Percentiles rank a stretch among this genome's conserved stretches.
phyloP scores from a whole-genome alignment of 2,797 vertebrate genomes.

The Brachymystax lenok region DNA sequence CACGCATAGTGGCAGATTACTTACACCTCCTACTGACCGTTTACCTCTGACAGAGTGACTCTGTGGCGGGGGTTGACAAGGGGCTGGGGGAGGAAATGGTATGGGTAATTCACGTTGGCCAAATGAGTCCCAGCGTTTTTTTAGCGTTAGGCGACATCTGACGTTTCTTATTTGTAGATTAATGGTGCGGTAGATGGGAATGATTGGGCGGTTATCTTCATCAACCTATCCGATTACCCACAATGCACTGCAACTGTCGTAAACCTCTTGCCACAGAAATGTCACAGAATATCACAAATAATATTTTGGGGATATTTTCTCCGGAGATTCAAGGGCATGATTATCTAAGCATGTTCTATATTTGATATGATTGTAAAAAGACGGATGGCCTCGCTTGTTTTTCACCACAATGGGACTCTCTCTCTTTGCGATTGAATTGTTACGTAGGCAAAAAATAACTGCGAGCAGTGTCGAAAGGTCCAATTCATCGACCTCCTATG shows the following conservation, averaged over 20 bases:
- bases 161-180: not conserved
- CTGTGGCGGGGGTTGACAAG: conserved; percentile 72
- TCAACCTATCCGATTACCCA: not conserved
- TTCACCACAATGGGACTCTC: too few species aligned
- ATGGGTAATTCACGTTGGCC: not conserved
- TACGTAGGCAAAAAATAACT: not conserved
- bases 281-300: not conserved
- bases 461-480: not conserved
- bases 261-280: not conserved
- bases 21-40: conserved; percentile 56
- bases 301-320: not conserved
- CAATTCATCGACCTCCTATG: not conserved
- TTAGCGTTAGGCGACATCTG: not conserved
- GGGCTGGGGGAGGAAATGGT: conserved; percentile 19
- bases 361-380: not conserved
- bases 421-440: not conserved
- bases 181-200: not conserved
- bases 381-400: too few species aligned
- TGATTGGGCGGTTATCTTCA: not conserved
- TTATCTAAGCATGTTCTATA: not conserved
- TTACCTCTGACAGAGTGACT: conserved; percentile 62
- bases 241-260: not conserved
- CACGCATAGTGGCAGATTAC: conserved; percentile 52
- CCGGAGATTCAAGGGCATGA: not conserved
- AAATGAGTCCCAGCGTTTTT: not conserved